Evolutionary conservation across 2,113 vertebrate species (phyloP).

Genomic region (Paracanthobrama guichenoti): DNA sequence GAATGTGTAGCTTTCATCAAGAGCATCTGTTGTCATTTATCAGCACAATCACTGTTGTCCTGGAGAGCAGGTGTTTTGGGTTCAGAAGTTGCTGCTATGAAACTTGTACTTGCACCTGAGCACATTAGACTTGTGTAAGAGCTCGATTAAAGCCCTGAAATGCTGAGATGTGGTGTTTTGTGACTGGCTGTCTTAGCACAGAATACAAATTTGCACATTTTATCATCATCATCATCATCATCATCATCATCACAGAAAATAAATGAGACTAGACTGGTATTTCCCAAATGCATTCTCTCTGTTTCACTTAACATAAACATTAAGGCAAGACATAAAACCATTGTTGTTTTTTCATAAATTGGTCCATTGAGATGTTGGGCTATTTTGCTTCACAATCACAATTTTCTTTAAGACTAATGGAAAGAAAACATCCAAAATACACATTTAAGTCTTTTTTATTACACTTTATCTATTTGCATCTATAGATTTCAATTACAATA

Average conservation of each 20-base stretch:
- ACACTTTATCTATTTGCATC: background rate
- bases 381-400: background rate
- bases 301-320: background rate
- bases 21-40: constrained; percentile 11
- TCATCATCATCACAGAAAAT: background rate
- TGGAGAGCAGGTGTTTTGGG: constrained; percentile 65
- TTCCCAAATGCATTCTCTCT: background rate
- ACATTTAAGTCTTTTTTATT: background rate
- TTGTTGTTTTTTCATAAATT: background rate
- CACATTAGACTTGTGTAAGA: constrained; percentile 92
- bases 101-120: constrained; percentile 86
- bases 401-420: background rate
- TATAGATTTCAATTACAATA: background rate
- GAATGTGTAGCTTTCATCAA: constrained; percentile 25
- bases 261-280: constrained; percentile 3
- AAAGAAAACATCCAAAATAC: background rate
- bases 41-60: constrained; percentile 8
- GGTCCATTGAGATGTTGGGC: background rate
- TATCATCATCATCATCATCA: background rate
- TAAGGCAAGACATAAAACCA: background rate
- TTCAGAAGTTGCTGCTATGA: constrained; percentile 54
- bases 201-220: background rate
- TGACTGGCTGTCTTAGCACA: background rate
- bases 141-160: constrained; percentile 33
- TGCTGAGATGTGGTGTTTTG: constrained; percentile 28